These are phyloP conservation scores for Clinocottus analis DNA, from an alignment of 2,113 vertebrate species.

Conservation along the genomic window DNA sequence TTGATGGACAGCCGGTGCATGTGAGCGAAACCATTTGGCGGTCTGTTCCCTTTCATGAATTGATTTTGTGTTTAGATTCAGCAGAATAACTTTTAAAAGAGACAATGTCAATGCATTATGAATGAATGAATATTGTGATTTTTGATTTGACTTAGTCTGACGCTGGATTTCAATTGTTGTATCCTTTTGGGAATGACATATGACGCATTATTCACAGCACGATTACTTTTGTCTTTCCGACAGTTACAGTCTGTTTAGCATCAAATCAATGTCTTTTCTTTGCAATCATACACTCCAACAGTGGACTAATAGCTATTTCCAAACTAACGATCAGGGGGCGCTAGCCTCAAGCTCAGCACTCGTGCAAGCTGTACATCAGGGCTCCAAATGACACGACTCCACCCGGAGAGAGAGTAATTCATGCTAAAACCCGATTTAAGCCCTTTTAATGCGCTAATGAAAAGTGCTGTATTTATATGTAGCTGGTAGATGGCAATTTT, in stretches of 20 bases:
- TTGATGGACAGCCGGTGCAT: slow-evolving; percentile 61
- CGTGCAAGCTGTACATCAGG: slow-evolving; percentile 39
- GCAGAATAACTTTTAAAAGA: slow-evolving; percentile 16
- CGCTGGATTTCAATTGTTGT: neutral
- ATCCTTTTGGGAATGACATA: neutral
- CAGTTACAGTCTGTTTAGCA: slow-evolving; percentile 11
- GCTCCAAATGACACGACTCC: slow-evolving; percentile 47
- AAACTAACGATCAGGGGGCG: slow-evolving; percentile 16
- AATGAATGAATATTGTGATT: neutral
- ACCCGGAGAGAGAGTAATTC: slow-evolving; percentile 57
- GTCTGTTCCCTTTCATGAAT: slow-evolving; percentile 19
- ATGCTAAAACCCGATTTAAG: slow-evolving; percentile 65
- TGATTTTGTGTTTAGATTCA: slow-evolving; percentile 43
- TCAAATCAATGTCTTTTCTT: slow-evolving; percentile 28
- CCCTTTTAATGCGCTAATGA: slow-evolving; percentile 68
- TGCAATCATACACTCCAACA: slow-evolving; percentile 16
- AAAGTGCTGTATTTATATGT: slow-evolving; percentile 70
- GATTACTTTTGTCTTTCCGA: neutral
- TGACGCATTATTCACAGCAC: neutral
- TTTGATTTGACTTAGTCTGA: neutral
- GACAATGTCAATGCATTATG: neutral
- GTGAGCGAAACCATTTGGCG: slow-evolving; percentile 61
- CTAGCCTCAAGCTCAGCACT: slow-evolving; percentile 20
- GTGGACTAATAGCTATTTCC: slow-evolving; percentile 27
- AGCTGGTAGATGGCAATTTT: slow-evolving; percentile 47